Evolutionary conservation across 2,113 vertebrate genomes (phyloP).

Genomic region (Gila orcuttii): DNA sequence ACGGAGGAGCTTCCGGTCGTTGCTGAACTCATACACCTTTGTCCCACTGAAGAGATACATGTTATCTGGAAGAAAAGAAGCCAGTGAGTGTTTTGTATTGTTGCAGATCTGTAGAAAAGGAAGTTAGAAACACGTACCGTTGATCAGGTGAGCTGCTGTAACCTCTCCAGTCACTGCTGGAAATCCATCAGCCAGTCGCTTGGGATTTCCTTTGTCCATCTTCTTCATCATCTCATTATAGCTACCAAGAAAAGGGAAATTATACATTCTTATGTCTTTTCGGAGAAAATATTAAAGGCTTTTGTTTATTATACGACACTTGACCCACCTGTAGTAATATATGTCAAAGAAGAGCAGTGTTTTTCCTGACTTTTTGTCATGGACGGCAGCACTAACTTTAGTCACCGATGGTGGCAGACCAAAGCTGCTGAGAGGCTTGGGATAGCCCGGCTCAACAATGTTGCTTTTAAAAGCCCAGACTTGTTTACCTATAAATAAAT

Average conservation of each 20-base stretch:
- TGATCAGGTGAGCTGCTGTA: constrained; percentile 78
- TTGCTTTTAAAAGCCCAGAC: constrained; percentile 85
- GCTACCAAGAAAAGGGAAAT: constrained; percentile 63
- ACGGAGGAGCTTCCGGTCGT: background rate
- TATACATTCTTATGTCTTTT: background rate
- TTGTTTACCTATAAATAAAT: constrained; percentile 67
- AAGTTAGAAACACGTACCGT: constrained; percentile 69
- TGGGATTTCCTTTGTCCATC: constrained; percentile 81
- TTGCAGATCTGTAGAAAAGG: background rate
- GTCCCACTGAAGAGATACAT: constrained; percentile 83
- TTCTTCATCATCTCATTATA: constrained; percentile 77
- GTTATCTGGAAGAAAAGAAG: constrained; percentile 69
- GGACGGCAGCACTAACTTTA: constrained; percentile 82
- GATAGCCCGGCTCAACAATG: constrained; percentile 74
- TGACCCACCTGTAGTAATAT: constrained; percentile 84
- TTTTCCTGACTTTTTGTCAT: constrained; percentile 70
- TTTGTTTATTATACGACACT: background rate
- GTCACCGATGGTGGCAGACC: constrained; percentile 77
- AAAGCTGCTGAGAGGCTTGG: constrained; percentile 73
- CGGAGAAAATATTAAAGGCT: background rate
- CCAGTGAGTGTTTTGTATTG: background rate
- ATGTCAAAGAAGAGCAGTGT: constrained; percentile 82
- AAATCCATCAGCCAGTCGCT: constrained; percentile 68
- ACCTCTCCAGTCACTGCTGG: constrained; percentile 69
- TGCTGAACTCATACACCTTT: constrained; percentile 70